Base-by-base conservation (phyloP, 2,113 vertebrate genomes). In the Grammatotria lemairii region DNA sequence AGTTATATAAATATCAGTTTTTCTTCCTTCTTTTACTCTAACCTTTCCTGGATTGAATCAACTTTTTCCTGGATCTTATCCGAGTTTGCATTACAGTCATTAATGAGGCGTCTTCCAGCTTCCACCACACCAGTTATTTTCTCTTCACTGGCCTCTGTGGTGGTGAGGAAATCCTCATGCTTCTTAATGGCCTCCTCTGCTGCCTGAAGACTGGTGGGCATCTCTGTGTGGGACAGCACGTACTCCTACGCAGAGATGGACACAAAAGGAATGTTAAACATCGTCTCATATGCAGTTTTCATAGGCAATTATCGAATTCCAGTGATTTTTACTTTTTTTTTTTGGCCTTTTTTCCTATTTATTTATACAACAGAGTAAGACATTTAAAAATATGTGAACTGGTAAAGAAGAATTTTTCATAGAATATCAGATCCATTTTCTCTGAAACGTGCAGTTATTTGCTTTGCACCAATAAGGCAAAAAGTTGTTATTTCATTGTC, bases 31-130 rank as follows among this genome's bases (percentile, higher is more conserved):
- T 83, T 73, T 42, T 65, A 33, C 45, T 81, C 93, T 85, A 31
- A 98, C 98, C 98, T 97, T 88, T 97, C 97, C 92, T 98, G 98
- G 26, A 99, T 97, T 28, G 98, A 98, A 90, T 97, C 97, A 6
- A 97, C 97, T 88, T 97, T 98, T 93, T 99, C 98, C 79, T 96
- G 97, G 95, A 98, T 97, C 95, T 98, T 99, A 85, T 99, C 97
- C 0, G 94, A 90, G 3, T 98, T 98, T 87, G 97, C 95, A 51
- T 98, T 97, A 49, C 95, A 96, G 23, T 97, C 96, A 2, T 96
- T 96, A 53, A 99, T 96, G 42, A 99, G 96, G 85, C 97, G 97
- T 28, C 93, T 91, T n/a, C 98, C 98, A 0, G 97, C 93, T 53
- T 99, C 98, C 83, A 97, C 96, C 82, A 99, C 95, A 3, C 96